Conservation (phyloP, 2,113 vertebrate species). For the Gallinago paraguaiae region DNA sequence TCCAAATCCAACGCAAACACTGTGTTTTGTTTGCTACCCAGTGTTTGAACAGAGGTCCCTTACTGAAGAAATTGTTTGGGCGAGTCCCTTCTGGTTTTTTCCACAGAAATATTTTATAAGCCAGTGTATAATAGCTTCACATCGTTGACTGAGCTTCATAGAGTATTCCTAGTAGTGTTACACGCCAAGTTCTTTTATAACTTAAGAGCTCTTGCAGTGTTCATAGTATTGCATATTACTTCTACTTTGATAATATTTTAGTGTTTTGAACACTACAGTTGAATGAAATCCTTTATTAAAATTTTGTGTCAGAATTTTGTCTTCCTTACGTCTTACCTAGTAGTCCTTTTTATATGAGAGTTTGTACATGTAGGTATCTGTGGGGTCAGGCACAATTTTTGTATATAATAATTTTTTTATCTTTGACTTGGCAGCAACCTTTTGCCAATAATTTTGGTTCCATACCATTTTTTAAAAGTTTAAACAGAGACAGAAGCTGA, state of each 20-base stretch:
- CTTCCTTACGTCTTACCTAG: not conserved
- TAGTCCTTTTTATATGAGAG: not conserved
- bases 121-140: not conserved
- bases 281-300: not conserved
- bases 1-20: not conserved
- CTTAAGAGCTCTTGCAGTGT: not conserved
- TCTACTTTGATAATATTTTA: not conserved
- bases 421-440: not conserved
- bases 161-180: not conserved
- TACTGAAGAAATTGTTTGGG: not conserved
- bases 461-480: not conserved
- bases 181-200: not conserved
- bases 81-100: not conserved
- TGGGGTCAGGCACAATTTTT: not conserved
- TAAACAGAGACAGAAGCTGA: not conserved
- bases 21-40: not conserved
- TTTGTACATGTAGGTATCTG: not conserved
- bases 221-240: not conserved
- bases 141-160: not conserved
- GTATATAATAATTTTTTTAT: not conserved
- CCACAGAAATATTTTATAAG: not conserved
- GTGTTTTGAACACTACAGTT: not conserved
- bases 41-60: not conserved
- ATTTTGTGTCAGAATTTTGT: not conserved
- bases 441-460: not conserved